These are phyloP conservation scores for Rhabditoides inermis DNA, from an alignment of 2,888 invertebrate genomes.

Conservation along the genomic window DNA sequence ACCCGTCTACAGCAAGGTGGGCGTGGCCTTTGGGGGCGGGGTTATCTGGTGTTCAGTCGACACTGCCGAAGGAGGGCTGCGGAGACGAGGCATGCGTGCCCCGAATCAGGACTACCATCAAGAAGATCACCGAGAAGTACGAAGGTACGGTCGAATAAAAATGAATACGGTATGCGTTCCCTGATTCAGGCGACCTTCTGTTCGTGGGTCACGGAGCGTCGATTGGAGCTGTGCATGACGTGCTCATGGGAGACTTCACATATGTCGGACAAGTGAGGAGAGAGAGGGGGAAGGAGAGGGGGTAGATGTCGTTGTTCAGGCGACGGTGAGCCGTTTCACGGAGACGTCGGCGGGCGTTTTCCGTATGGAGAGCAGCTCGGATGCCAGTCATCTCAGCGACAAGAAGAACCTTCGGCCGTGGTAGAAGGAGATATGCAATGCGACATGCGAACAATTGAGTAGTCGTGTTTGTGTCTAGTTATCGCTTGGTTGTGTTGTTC, in stretches of 20 bases:
- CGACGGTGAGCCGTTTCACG: slow-evolving; percentile 28
- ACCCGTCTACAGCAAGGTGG: slow-evolving; percentile 34
- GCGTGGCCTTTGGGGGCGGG: background rate
- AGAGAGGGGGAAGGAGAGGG: too few species aligned
- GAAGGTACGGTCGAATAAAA: slow-evolving; percentile 8
- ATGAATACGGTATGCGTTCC: background rate
- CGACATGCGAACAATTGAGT: too few species aligned
- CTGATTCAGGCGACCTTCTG: slow-evolving; percentile 27
- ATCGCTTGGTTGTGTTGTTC: too few species aligned
- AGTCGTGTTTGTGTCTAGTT: too few species aligned
- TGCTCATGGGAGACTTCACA: slow-evolving; percentile 35
- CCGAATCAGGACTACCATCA: slow-evolving; percentile 30
- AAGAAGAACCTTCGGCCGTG: slow-evolving; percentile 43
- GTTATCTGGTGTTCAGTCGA: slow-evolving; percentile 19
- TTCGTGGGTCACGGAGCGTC: slow-evolving; percentile 48
- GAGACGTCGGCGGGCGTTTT: slow-evolving; percentile 25
- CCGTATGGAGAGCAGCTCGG: slow-evolving; percentile 26
- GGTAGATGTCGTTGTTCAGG: slow-evolving; percentile 16
- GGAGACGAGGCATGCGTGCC: slow-evolving; percentile 46
- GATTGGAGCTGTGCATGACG: slow-evolving; percentile 45
- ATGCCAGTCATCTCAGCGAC: slow-evolving; percentile 39
- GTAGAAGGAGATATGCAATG: too few species aligned
- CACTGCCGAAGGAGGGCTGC: slow-evolving; percentile 32
- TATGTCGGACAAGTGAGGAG: slow-evolving; percentile 51
- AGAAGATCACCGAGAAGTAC: slow-evolving; percentile 31